Evolutionary conservation across 2,113 vertebrate genomes (phyloP), one percentile per base, ranked within the genome.

Genomic region (Melanotaenia duboulayi): DNA sequence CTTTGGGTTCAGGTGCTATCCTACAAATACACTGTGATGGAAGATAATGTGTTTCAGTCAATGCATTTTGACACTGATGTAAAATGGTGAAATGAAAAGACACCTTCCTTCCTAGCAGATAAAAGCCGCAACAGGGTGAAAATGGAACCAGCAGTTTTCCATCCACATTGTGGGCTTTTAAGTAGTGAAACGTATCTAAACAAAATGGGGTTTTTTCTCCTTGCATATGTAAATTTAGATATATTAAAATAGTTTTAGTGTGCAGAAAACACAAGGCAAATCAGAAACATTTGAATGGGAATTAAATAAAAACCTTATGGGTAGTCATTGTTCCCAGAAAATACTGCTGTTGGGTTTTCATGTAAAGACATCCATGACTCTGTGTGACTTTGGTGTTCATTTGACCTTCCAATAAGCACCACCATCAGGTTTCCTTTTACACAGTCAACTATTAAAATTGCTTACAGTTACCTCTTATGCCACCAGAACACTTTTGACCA

Each of bases 41-140:
- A 72, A 65, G 42, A 56, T 79, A 73, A 73, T 79, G 70, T 79
- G 56, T 67, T 73, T 73, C 76, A 79, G 69, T 73, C 56, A 61
- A 60, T 62, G 63, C 69, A 56, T 65, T 72, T 56, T 72, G 63
- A 73, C 69, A 62, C 23, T 67, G 62, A 71, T 56, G 56, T 59
- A 59, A 73, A 79, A 73, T 73, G 56, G 59, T 61, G 25, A 79
- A 79, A 79, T 79, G 62, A 78, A 79, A 73, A 79, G 69, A 32
- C 35, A 35, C 40, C 32, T 10, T 72, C 56, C 40, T 48, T 78
- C 10, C 56, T 13, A 42, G 37, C 40, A 67, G 55, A 71, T 39
- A 1, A 65, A 56, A 63, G 56, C 40, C 23, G 35, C 39, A 28
- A 23, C 16, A 55, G 32, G 56, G 61, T 17, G 4, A 54, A 73